Conservation (phyloP, 2,888 invertebrate species). For the Spilosoma lubricipeda region DNA sequence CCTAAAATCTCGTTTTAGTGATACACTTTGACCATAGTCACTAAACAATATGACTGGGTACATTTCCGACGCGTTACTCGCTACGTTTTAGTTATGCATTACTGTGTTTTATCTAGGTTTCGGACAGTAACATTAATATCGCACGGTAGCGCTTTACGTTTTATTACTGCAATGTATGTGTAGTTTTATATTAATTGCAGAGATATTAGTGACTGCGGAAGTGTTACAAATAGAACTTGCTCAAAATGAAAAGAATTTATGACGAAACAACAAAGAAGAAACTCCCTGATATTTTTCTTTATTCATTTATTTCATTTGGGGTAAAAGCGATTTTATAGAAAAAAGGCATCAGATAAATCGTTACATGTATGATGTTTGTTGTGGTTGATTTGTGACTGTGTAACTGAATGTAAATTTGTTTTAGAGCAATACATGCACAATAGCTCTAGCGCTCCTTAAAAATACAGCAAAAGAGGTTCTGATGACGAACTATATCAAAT, state of each 20-base stretch:
- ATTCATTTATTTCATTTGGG: no score
- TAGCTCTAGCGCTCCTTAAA: no score
- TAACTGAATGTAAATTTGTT: no score
- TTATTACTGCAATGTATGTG: constrained; percentile 12
- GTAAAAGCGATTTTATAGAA: no score
- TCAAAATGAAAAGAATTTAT: background rate
- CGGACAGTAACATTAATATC: constrained; percentile 23
- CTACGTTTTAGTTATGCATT: constrained; percentile 35
- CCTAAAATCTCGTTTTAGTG: constrained; percentile 27
- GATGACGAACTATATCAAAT: no score
- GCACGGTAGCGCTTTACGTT: constrained; percentile 17
- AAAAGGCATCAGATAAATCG: background rate
- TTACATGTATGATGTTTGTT: background rate
- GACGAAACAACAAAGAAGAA: background rate
- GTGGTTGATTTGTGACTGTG: no score
- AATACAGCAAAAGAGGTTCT: no score
- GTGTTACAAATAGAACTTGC: background rate
- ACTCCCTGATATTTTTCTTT: background rate
- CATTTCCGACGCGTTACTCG: constrained; percentile 18
- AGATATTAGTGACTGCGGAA: background rate
- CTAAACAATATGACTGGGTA: constrained; percentile 36
- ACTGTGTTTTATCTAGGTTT: constrained; percentile 22
- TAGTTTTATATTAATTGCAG: background rate
- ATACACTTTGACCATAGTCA: constrained; percentile 27
- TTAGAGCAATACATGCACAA: no score